Evolutionary conservation across 35 echinoderm and acorn worm genomes (phyloP).

Genomic region (Nesometra sesokonis): DNA sequence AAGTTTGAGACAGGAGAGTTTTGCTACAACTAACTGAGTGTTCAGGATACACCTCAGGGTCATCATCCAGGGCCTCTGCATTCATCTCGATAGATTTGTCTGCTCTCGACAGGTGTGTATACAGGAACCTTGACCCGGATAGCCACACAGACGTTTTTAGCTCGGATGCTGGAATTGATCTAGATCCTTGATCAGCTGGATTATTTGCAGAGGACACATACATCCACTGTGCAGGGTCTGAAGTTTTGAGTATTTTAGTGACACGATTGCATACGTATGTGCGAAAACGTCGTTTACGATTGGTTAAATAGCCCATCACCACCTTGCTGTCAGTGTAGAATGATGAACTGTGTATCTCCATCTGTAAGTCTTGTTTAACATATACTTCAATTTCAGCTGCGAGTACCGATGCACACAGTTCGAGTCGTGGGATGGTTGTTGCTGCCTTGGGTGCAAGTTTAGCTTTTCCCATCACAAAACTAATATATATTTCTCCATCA

Average conservation of each 20-base stretch:
- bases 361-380: neutral
- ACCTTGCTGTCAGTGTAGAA: conserved; percentile 1
- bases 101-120: neutral
- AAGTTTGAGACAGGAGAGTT: neutral
- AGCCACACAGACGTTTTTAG: conserved; percentile 2
- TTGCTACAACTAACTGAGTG: conserved; percentile 3
- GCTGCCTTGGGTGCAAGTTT: neutral
- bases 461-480: conserved; percentile 4
- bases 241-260: neutral
- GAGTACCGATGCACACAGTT: conserved; percentile 4
- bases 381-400: neutral
- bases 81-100: neutral
- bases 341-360: neutral
- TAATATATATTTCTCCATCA: neutral
- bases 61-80: neutral
- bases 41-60: conserved; percentile 31
- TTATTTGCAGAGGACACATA: neutral
- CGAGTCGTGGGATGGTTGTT: neutral
- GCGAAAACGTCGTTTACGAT: neutral
- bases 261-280: neutral
- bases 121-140: conserved; percentile 1
- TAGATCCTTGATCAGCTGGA: neutral
- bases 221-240: neutral
- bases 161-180: neutral
- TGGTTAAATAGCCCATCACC: neutral